Evolutionary conservation across 1,140 invertebrate species (phyloP).

Genomic region (Stenopsyche tienmushanensis): DNA sequence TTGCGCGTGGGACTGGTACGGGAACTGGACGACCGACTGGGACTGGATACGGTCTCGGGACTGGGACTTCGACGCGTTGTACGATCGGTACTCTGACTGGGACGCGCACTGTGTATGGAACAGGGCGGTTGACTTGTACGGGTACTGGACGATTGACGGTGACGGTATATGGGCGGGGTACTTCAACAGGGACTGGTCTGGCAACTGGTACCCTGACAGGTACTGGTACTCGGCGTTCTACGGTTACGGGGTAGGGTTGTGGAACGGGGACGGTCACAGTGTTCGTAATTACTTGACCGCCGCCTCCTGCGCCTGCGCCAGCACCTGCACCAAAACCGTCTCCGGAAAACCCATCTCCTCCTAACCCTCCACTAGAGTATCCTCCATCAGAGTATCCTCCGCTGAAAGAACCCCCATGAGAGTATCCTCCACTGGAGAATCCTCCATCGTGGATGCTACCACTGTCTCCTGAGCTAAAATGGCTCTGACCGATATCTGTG

Average conservation of each 20-base stretch:
- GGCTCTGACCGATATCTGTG: constrained; percentile 27
- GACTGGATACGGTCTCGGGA: constrained; percentile 47
- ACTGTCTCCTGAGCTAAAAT: constrained; percentile 28
- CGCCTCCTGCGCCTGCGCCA: not conserved
- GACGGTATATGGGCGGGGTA: constrained; percentile 40
- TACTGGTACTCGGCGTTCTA: constrained; percentile 38
- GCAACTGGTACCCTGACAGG: constrained; percentile 38
- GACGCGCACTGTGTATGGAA: constrained; percentile 41
- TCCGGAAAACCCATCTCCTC: not conserved
- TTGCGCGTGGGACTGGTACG: constrained; percentile 34
- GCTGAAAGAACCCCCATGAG: too few species aligned
- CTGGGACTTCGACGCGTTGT: constrained; percentile 35
- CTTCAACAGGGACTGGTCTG: constrained; percentile 34
- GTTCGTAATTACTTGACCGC: constrained; percentile 30
- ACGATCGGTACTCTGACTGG: constrained; percentile 36
- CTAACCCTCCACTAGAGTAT: not conserved
- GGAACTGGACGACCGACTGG: constrained; percentile 35
- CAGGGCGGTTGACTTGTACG: constrained; percentile 36
- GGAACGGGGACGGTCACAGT: constrained; percentile 37
- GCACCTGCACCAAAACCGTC: not conserved
- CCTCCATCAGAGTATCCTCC: not conserved
- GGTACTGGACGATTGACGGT: constrained; percentile 35
- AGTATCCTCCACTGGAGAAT: constrained; percentile 17
- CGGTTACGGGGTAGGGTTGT: constrained; percentile 39
- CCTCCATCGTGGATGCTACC: constrained; percentile 16